These are phyloP conservation scores for Hypomesus transpacificus DNA, from an alignment of 2,113 vertebrate genomes.

Conservation along the genomic window DNA sequence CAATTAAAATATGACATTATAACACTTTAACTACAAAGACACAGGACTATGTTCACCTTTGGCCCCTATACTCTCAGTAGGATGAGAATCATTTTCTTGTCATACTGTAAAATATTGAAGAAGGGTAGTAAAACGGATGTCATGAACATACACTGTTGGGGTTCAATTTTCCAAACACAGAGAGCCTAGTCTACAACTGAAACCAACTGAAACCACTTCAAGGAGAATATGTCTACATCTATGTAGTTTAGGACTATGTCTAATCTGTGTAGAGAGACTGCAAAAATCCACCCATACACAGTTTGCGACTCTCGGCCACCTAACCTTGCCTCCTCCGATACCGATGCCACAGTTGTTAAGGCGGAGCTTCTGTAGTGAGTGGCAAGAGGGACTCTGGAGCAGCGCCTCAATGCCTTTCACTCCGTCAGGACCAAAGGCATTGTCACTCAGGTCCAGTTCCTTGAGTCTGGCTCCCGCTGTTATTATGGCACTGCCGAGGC, in stretches of 20 bases:
- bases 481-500: conserved; percentile 87
- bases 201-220: too few relatives aligned
- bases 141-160: too few relatives aligned
- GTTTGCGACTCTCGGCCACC: background rate
- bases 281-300: background rate
- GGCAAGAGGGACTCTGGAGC: conserved; percentile 85
- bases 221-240: too few relatives aligned
- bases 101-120: too few relatives aligned
- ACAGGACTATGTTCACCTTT: too few relatives aligned
- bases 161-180: too few relatives aligned
- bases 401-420: conserved; percentile 89
- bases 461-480: conserved; percentile 83
- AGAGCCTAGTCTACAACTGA: too few relatives aligned
- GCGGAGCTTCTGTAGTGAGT: conserved; percentile 84
- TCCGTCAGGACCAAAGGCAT: conserved; percentile 94
- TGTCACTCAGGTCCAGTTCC: conserved; percentile 94
- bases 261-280: too few relatives aligned
- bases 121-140: too few relatives aligned
- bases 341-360: conserved; percentile 99
- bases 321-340: conserved; percentile 92
- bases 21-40: background rate
- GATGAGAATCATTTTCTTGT: too few relatives aligned
- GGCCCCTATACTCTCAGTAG: too few relatives aligned
- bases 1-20: background rate
- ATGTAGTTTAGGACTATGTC: too few relatives aligned